Base-by-base conservation (phyloP, 2,113 vertebrate genomes). In the Prinia subflava region DNA sequence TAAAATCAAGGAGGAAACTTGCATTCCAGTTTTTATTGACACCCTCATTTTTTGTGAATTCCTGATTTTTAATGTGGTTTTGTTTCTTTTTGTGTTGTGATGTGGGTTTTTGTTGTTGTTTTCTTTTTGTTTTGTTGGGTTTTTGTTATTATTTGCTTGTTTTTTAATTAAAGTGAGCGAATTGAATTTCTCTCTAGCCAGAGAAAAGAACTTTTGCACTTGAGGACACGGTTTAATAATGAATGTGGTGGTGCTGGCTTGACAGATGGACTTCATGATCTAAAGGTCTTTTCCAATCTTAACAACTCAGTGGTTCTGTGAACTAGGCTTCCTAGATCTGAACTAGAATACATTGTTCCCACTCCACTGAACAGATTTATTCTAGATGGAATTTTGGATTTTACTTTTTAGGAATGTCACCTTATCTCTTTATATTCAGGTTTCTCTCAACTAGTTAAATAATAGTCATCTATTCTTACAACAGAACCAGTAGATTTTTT, bases 391-490 rank as follows among this genome's bases (percentile, higher is more conserved):
- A 87, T 56, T 92, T 78, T 77, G 25, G 7, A 25, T 82, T 78
- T 92, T 85, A 41, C 15, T 69, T 18, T 13, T 84, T 76, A 79
- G 11, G 18, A 42, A 85, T 14, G 14, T 50, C 15, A 74, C 12
- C 7, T 85, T 65, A 57, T 62, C 13, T 50, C 27, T 84, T 83
- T 77, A 74, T 67, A 63, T 69, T 87, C 35, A 39, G 2, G 3
- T 80, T 93, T 91, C 23, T 59, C 19, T 86, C 50, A 87, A 62
- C 1, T 8, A 14, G 7, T 55, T 86, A 41, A 86, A 44, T 59
- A 90, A 47, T 42, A 63, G 67, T 65, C 13, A 90, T 70, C 39
- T 13, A n/a, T 52, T 90, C 27, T 67, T 92, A 35, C 24, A 92
- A 90, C 1, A 86, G 13, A 78, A 14, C 1, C 21, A 71, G 17